Evolutionary conservation across 2,113 vertebrate genomes (phyloP), one percentile per base, ranked within the genome.

Genomic region (Kryptolebias marmoratus): DNA sequence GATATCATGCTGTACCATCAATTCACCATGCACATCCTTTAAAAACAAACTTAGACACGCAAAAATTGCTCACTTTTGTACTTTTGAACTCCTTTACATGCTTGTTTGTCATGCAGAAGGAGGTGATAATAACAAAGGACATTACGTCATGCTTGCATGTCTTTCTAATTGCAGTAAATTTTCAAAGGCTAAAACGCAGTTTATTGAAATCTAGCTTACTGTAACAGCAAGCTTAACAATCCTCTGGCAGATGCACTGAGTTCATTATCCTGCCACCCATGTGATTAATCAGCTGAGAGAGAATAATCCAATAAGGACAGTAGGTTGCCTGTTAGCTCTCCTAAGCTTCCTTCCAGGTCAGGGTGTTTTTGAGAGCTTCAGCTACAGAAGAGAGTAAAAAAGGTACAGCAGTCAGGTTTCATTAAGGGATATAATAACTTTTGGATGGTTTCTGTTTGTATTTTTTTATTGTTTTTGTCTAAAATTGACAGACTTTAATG

Each of bases 201-300:
- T 36, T 36, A 11, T 28, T 62, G 44, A 62, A 50, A n/a, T 65
- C 18, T 44, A 28, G 8, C 28, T 55, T 10, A 8, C 47, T 48
- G 32, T 18, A 27, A 45, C 10, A 57, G 4, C 13, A 68, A 78
- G n/a, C 27, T 58, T 68, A 68, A 73, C 49, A 53, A 49, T 64
- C 2, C 67, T 59, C 64, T 64, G 63, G 75, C 68, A 60, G 60
- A 66, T 72, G 48, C 55, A 73, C 45, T 60, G 56, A 59, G 61
- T 80, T 80, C 44, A 71, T 14, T 61, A 64, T 66, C 49, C 47
- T 22, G 30, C 39, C 42, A 57, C 73, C 45, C 84, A 75, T 76
- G 86, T 75, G 87, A 88, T 82, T 88, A 87, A 88, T 88, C 71
- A 85, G 87, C 77, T 88, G 82, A 90, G 78, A 52, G 70, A 47